A percentile compares a stretch with the other conserved stretches of the same genome.
Conservation (phyloP, 2,888 invertebrate genomes). For the Augochlorella aurata region DNA sequence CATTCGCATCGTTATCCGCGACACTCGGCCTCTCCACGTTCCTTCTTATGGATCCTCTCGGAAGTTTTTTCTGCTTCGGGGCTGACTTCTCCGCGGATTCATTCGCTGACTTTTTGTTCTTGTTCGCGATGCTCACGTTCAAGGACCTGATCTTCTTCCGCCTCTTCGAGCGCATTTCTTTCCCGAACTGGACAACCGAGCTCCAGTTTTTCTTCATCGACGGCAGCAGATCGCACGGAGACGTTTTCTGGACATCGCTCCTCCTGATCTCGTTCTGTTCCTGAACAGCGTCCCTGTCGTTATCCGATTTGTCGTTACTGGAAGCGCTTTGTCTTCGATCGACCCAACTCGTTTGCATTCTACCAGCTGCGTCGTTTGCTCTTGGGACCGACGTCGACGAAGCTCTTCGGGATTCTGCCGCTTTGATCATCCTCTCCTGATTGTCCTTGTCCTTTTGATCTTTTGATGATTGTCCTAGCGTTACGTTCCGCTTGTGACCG, state of each 20-base stretch:
- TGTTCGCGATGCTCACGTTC: slow-evolving; percentile 67
- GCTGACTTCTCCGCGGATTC: not conserved
- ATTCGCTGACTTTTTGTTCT: not conserved
- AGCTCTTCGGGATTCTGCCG: not conserved
- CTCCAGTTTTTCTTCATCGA: slow-evolving; percentile 66
- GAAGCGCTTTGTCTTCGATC: not conserved
- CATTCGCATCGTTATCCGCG: not conserved
- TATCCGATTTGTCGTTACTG: not conserved
- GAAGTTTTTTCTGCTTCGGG: not conserved
- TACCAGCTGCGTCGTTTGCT: not conserved
- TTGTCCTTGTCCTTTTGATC: not conserved
- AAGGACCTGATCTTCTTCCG: slow-evolving; percentile 66
- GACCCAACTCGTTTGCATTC: not conserved
- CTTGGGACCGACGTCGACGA: not conserved
- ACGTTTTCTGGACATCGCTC: slow-evolving; percentile 13
- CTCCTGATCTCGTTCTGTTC: not conserved
- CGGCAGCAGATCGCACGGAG: slow-evolving; percentile 26
- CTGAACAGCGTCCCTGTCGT: not conserved
- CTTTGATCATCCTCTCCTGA: not conserved
- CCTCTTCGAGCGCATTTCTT: slow-evolving; percentile 70
- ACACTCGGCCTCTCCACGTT: not conserved
- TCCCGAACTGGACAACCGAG: slow-evolving; percentile 66
- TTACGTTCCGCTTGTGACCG: not conserved
- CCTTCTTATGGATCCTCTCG: not conserved
- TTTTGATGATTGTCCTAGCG: not conserved